These are phyloP conservation scores for Automeris io DNA, from an alignment of 2,888 invertebrate species.

Conservation along the genomic window DNA sequence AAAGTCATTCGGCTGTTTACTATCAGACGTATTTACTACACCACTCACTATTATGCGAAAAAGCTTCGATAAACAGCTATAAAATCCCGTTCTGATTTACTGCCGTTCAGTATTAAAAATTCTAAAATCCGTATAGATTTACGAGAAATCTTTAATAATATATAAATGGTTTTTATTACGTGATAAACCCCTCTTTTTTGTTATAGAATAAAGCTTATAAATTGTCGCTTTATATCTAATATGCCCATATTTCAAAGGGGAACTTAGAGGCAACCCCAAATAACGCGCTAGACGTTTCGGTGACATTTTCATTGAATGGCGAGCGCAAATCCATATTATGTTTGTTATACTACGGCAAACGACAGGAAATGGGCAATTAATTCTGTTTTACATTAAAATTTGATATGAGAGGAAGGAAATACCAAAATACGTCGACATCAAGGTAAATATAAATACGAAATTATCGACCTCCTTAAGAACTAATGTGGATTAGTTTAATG, in stretches of 20 bases:
- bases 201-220: slow-evolving; percentile 66
- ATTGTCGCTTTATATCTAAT: slow-evolving; percentile 51
- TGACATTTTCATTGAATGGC: slow-evolving; percentile 10
- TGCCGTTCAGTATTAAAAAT: slow-evolving; percentile 16
- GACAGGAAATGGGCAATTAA: no score
- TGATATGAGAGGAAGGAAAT: no score
- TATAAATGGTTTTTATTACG: slow-evolving; percentile 62
- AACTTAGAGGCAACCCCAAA: not conserved
- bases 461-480: no score
- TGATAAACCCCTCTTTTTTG: slow-evolving; percentile 66
- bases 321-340: not conserved
- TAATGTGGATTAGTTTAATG: no score
- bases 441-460: no score
- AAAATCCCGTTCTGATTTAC: slow-evolving; percentile 18
- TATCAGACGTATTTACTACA: slow-evolving; percentile 1
- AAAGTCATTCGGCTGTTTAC: slow-evolving; percentile 2
- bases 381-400: no score
- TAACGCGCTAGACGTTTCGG: slow-evolving; percentile 10
- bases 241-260: slow-evolving; percentile 1
- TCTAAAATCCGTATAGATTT: slow-evolving; percentile 33
- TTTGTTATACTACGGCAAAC: not conserved
- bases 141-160: slow-evolving; percentile 37
- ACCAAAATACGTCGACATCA: no score
- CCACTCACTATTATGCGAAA: not conserved
- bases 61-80: slow-evolving; percentile 1